Evolutionary conservation across 1,140 invertebrate genomes (phyloP).

Genomic region (Listronotus oregonensis): DNA sequence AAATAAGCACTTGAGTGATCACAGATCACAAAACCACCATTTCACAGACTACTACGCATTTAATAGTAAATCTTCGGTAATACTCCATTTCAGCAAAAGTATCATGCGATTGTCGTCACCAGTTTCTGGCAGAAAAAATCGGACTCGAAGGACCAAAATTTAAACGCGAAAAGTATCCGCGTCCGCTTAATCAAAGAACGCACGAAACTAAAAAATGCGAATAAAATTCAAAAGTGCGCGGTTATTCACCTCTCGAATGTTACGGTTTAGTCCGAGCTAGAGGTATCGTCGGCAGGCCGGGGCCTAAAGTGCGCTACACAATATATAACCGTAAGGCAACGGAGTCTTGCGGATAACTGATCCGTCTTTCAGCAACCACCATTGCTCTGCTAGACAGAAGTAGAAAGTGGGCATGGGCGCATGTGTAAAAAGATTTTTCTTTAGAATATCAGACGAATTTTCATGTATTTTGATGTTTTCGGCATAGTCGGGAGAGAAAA

Average conservation of each 20-base stretch:
- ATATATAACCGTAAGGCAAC: conserved; percentile 1
- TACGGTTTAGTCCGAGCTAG: conserved; percentile 5
- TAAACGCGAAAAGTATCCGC: background rate
- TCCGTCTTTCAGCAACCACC: conserved; percentile 29
- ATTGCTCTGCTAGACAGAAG: conserved; percentile 17
- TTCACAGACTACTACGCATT: conserved; percentile 47
- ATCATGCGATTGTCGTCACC: background rate
- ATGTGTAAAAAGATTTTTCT: conserved; percentile 26
- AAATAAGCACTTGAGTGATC: background rate
- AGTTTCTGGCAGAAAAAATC: too few species aligned
- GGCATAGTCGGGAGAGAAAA: too few species aligned
- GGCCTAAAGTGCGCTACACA: conserved; percentile 14
- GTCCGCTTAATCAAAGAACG: background rate
- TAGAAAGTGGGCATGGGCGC: conserved; percentile 43
- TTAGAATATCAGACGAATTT: background rate
- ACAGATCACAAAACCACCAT: conserved; percentile 34
- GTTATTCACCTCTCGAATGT: conserved; percentile 29
- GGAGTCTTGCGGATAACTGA: conserved; percentile 34
- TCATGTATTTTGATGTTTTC: background rate
- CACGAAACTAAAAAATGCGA: conserved; percentile 14
- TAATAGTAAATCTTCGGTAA: conserved; percentile 43
- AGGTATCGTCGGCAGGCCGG: background rate
- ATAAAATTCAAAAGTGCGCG: conserved; percentile 14
- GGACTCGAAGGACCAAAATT: background rate
- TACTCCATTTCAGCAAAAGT: conserved; percentile 41